These are phyloP conservation scores for Phenganax stokvisi DNA, from an alignment of 92 coral and sea anemone genomes.

Conservation along the genomic window DNA sequence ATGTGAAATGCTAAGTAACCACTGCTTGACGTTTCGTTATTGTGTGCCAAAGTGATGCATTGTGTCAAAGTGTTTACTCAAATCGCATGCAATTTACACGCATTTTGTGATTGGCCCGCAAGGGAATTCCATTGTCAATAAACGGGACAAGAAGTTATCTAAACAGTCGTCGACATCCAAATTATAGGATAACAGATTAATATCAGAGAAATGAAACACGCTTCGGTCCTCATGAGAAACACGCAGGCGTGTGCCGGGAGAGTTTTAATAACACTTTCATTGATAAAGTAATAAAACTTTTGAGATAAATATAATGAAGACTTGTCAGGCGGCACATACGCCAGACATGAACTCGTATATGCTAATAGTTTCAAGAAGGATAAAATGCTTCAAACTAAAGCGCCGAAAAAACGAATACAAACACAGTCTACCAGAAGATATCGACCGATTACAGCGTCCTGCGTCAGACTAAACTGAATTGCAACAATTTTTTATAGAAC, in stretches of 20 bases:
- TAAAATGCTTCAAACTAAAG: neutral
- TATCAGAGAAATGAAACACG: conserved; percentile 29
- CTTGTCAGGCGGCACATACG: conserved; percentile 1
- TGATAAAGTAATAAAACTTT: neutral
- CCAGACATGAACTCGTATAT: conserved; percentile 7
- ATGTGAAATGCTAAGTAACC: conserved; percentile 37
- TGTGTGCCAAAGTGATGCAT: conserved; percentile 12
- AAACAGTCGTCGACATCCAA: conserved; percentile 36
- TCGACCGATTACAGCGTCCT: no score
- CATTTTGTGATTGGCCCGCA: conserved; percentile 25
- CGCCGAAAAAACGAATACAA: no score
- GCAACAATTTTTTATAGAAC: no score
- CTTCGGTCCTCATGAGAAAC: conserved; percentile 19
- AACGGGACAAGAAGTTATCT: conserved; percentile 28
- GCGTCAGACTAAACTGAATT: no score
- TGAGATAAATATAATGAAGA: neutral
- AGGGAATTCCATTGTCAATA: conserved; percentile 29
- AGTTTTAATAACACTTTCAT: conserved; percentile 5
- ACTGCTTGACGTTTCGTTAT: conserved; percentile 31
- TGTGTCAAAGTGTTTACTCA: conserved; percentile 29
- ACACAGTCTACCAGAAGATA: no score
- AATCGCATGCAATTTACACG: conserved; percentile 32
- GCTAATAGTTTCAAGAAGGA: neutral
- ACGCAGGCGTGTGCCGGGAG: conserved; percentile 17
- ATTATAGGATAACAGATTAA: conserved; percentile 41